Base-by-base conservation (phyloP, 2,888 invertebrate genomes). In the Clunio marinus region DNA sequence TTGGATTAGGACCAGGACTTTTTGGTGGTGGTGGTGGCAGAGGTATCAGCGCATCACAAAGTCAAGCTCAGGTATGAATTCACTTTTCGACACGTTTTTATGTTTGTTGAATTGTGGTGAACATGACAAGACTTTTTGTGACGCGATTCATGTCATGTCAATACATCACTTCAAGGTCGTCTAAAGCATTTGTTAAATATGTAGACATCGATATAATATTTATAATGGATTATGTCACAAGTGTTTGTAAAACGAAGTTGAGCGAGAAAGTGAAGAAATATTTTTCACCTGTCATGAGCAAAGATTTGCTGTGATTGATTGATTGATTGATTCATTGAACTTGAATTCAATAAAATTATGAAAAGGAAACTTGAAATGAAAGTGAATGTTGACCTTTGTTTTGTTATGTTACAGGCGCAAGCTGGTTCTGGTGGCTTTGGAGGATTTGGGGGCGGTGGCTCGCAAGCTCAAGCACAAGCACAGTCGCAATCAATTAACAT, bases 31-130 rank as follows among this genome's bases (percentile, higher is more conserved):
- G 37, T 1, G 63, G 63, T 4, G 66, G 66, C 17, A 25, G 27
- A 20, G 22, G 66, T 1, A 55, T 66, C 0, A 24, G 66, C 22
- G 7, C 46, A n/a, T 55, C 55, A 55, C 66, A 66, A 66, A 32
- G 32, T 20, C 66, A 66, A 66, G 51, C 66, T n/a, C 66, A 66
- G 66, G 66, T 66, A 55, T 20, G 58, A 66, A 28, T 15, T 2
- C n/a, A n/a, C n/a, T n/a, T n/a, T n/a, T n/a, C n/a, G n/a, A n/a
- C n/a, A n/a, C n/a, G n/a, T n/a, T n/a, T n/a, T n/a, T n/a, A n/a
- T n/a, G n/a, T n/a, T n/a, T n/a, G n/a, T n/a, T n/a, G n/a, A n/a
- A n/a, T n/a, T n/a, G 35, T 32, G 7, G 22, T 51, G 51, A 51
- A 17, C 22, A 41, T 15, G 41, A 41, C 41, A 41, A 41, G 2